A percentile compares a stretch with the other conserved stretches of the same genome.
Evolutionary conservation across 1,140 invertebrate species (phyloP).

Genomic region (Batillaria attramentaria): DNA sequence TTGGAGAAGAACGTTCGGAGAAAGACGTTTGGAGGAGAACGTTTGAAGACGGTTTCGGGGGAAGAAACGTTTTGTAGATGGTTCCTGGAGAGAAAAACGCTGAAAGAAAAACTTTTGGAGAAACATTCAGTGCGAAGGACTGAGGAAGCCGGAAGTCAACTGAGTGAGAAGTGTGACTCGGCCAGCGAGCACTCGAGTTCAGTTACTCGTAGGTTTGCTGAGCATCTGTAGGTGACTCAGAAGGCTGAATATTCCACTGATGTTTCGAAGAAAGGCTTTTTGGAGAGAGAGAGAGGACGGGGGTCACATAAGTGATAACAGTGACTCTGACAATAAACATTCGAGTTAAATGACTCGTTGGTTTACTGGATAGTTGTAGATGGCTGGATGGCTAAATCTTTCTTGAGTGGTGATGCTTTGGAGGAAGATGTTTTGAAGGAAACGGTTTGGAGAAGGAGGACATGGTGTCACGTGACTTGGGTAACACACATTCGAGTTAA

Average conservation of each 20-base stretch:
- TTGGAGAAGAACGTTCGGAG: background rate
- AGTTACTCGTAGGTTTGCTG: too few relatives aligned
- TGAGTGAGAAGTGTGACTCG: background rate
- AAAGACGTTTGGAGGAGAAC: background rate
- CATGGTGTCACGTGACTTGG: too few relatives aligned
- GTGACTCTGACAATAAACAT: conserved; percentile 34
- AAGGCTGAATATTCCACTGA: too few relatives aligned
- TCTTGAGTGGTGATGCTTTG: background rate
- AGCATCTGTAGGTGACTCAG: too few relatives aligned
- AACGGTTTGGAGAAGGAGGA: background rate
- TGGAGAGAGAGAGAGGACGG: conserved; percentile 21
- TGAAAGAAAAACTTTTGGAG: background rate
- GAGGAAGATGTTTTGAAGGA: background rate
- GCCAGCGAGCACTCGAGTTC: background rate
- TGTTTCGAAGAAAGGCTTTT: conserved; percentile 20
- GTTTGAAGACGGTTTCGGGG: background rate
- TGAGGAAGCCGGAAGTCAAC: background rate
- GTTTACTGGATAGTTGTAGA: background rate
- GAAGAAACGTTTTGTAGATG: background rate
- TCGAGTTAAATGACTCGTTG: conserved; percentile 24
- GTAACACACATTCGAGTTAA: conserved; percentile 36
- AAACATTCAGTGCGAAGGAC: background rate
- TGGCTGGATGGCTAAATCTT: too few relatives aligned
- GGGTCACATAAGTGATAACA: conserved; percentile 10
- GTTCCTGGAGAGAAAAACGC: background rate